Conservation (phyloP, 2,888 invertebrate genomes). For the Idaea aversata region DNA sequence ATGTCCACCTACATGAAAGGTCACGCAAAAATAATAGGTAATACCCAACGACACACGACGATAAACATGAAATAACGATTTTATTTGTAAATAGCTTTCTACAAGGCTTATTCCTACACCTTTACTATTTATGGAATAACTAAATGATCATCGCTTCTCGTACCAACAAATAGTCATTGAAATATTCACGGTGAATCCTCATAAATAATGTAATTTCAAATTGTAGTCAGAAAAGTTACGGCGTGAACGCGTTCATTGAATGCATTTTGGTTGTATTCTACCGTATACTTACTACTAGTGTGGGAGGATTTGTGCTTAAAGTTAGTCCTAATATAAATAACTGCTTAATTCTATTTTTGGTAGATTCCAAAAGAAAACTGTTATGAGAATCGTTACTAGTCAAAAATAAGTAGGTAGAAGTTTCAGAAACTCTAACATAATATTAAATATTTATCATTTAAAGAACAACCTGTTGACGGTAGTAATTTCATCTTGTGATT, state of each 20-base stretch:
- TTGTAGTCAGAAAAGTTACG: not conserved
- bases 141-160: not conserved
- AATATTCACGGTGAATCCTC: not conserved
- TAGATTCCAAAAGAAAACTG: not conserved
- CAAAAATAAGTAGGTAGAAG: not conserved
- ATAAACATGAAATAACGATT: not conserved
- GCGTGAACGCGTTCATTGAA: not conserved
- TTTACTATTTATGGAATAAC: not conserved
- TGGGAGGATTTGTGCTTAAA: not conserved
- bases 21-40: slow-evolving; percentile 46
- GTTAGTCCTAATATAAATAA: not conserved
- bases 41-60: slow-evolving; percentile 5
- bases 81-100: not conserved
- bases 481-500: not conserved
- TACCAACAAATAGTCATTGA: slow-evolving; percentile 1
- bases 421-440: not conserved
- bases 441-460: not conserved
- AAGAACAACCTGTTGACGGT: not conserved
- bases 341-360: not conserved
- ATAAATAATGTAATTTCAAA: not conserved
- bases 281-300: slow-evolving; percentile 3
- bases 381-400: not conserved
- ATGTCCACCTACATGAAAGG: slow-evolving; percentile 39
- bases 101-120: slow-evolving; percentile 3
- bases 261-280: not conserved